These are phyloP conservation scores for Apaloderma vittatum DNA, from an alignment of 2,113 vertebrate genomes.

Conservation along the genomic window DNA sequence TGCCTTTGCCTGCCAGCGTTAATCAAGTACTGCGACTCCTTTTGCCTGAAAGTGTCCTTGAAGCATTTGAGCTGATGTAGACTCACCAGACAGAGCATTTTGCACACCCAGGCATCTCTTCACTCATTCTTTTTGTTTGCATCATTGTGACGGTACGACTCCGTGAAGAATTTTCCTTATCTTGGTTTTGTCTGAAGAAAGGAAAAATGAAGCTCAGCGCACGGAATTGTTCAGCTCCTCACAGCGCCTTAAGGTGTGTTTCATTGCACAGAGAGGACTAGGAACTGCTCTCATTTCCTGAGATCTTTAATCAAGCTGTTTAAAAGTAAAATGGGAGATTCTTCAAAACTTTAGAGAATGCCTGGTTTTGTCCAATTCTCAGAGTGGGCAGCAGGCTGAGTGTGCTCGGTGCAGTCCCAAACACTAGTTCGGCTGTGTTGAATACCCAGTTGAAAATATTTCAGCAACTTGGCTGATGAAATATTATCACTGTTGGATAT, in stretches of 20 bases:
- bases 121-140: background rate
- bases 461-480: background rate
- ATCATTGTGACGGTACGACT: background rate
- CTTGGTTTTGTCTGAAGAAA: background rate
- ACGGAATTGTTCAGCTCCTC: background rate
- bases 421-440: background rate
- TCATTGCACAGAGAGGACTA: background rate
- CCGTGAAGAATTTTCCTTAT: background rate
- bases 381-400: background rate
- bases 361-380: background rate
- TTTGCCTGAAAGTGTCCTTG: background rate
- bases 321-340: background rate
- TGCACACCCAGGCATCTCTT: background rate
- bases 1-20: background rate
- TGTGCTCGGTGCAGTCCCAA: background rate
- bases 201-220: background rate
- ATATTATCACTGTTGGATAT: background rate
- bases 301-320: background rate
- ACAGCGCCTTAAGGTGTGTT: background rate
- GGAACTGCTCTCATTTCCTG: background rate
- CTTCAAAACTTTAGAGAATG: background rate
- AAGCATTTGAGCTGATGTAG: background rate
- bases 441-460: background rate
- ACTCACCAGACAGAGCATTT: background rate
- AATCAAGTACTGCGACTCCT: accelerated